Percentiles rank a stretch among this genome's conserved stretches.
phyloP scores from a whole-genome alignment of 2,888 invertebrate genomes.

The Galeopsomyia nigrocyanea region DNA sequence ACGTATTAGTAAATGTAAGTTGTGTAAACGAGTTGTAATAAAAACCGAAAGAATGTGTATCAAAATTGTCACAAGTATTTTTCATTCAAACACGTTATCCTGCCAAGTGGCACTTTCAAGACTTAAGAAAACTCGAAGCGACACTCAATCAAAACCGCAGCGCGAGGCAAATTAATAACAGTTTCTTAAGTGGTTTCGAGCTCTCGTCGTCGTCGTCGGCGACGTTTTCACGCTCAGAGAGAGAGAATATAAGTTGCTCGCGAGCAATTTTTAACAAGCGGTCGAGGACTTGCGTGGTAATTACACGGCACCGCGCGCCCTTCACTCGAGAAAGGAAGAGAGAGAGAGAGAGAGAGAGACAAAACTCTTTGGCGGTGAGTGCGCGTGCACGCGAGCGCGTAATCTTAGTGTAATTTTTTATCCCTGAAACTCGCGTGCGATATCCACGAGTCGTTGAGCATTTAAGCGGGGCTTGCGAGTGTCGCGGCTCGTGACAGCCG shows the following conservation, averaged over 20 bases:
- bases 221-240: constrained; percentile 21
- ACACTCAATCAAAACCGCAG: not conserved
- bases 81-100: no score
- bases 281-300: constrained; percentile 49
- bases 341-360: constrained; percentile 26
- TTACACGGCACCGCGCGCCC: constrained; percentile 32
- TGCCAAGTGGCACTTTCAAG: no score
- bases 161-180: constrained; percentile 43
- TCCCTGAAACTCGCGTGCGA: constrained; percentile 2
- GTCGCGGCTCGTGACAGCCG: constrained; percentile 35
- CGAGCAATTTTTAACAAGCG: constrained; percentile 55
- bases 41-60: no score
- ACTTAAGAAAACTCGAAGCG: no score
- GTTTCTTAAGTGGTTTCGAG: constrained; percentile 23
- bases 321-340: constrained; percentile 19
- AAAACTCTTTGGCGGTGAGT: constrained; percentile 38
- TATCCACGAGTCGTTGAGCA: constrained; percentile 23
- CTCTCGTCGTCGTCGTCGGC: not conserved
- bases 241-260: constrained; percentile 19
- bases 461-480: constrained; percentile 9
- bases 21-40: no score
- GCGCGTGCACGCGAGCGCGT: constrained; percentile 32
- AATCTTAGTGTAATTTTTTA: constrained; percentile 29
- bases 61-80: no score
- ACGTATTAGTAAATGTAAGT: no score